Evolutionary conservation across 2,113 vertebrate genomes (phyloP).

Genomic region (Hemicordylus capensis): DNA sequence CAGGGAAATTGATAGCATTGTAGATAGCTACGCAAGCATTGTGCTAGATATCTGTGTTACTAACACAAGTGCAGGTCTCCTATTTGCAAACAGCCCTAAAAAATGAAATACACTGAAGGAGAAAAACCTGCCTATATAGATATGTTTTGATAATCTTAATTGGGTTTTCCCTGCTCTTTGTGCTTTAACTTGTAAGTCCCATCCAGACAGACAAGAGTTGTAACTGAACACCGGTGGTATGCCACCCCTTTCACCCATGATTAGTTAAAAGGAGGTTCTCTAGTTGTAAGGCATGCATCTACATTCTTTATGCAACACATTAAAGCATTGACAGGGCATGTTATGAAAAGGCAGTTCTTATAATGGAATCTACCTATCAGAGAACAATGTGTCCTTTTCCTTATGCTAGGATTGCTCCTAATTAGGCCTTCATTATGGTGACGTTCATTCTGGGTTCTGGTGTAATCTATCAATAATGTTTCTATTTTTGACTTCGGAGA

Average conservation of each 20-base stretch:
- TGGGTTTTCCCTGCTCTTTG: conserved; percentile 8
- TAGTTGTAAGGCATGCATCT: neutral
- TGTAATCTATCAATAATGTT: neutral
- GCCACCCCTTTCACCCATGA: neutral
- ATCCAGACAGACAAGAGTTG: neutral
- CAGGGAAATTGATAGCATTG: neutral
- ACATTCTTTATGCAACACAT: accelerated
- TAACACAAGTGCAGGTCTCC: neutral
- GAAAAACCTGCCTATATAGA: neutral
- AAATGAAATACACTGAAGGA: neutral
- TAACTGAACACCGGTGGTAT: neutral
- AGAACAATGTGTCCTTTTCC: neutral
- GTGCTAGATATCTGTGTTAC: neutral
- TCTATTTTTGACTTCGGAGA: conserved; percentile 1
- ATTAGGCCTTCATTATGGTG: conserved; percentile 10
- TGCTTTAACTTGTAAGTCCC: neutral
- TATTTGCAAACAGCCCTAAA: neutral
- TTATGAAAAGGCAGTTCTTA: neutral
- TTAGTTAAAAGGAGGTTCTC: neutral
- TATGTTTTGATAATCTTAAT: neutral
- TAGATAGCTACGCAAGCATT: too few species aligned
- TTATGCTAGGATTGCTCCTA: neutral
- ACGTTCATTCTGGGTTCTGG: neutral
- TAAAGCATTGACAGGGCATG: neutral
- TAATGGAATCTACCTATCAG: neutral